Evolutionary conservation across 2,888 invertebrate species (phyloP).

Genomic region (Patella ulyssiponensis): DNA sequence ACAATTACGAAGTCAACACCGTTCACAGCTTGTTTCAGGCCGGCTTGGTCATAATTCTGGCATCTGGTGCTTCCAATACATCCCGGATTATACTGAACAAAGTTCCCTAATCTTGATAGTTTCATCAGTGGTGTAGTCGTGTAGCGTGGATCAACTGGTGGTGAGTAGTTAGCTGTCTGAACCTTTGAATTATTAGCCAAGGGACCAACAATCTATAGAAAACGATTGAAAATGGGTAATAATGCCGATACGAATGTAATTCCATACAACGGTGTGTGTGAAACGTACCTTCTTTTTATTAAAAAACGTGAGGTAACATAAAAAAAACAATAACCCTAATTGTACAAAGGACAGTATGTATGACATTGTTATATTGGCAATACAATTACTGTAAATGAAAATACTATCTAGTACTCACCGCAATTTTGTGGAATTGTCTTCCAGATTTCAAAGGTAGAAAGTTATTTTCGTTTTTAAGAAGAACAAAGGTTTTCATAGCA

Average conservation of each 20-base stretch:
- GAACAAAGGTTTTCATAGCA: constrained; percentile 49
- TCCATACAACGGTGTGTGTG: background rate
- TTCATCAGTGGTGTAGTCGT: constrained; percentile 53
- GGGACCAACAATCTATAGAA: constrained; percentile 66
- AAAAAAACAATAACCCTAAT: too few relatives aligned
- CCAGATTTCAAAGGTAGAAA: constrained; percentile 34
- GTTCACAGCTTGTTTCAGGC: constrained; percentile 46
- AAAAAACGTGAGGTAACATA: too few relatives aligned
- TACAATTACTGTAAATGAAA: too few relatives aligned
- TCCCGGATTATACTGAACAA: constrained; percentile 50
- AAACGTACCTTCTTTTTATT: background rate
- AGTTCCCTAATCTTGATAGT: constrained; percentile 42
- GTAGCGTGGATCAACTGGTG: constrained; percentile 46
- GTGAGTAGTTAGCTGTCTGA: constrained; percentile 63
- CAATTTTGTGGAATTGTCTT: constrained; percentile 30
- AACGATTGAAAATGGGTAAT: background rate
- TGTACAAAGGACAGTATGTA: too few relatives aligned
- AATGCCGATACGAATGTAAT: too few relatives aligned
- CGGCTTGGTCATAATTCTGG: constrained; percentile 42
- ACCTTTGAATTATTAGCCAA: constrained; percentile 61
- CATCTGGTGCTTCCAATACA: constrained; percentile 51
- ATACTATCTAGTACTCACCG: constrained; percentile 30
- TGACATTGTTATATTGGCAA: too few relatives aligned
- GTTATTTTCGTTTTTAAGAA: constrained; percentile 49
- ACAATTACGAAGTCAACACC: constrained; percentile 56